Evolutionary conservation across 2,113 vertebrate genomes (phyloP).

Genomic region (Pseudorasbora parva): DNA sequence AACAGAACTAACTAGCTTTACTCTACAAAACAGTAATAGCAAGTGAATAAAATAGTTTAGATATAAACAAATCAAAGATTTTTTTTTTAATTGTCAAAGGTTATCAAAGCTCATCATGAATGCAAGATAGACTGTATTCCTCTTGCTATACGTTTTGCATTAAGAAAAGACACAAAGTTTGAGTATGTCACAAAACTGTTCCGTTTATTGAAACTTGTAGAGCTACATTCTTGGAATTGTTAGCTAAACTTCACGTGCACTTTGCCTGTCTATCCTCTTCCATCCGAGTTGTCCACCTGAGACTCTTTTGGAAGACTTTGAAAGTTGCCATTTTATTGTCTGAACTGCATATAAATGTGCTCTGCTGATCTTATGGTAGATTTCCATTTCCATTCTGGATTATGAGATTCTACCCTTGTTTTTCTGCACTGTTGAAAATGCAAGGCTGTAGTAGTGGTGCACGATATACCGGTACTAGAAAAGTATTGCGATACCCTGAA

Average conservation of each 20-base stretch:
- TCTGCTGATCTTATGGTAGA: neutral
- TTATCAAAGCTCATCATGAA: neutral
- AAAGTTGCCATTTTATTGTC: neutral
- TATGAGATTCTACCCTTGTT: neutral
- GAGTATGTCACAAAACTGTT: neutral
- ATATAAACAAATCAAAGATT: neutral
- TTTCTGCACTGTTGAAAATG: neutral
- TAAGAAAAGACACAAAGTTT: neutral
- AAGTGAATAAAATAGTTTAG: neutral
- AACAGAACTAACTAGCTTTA: too few relatives aligned
- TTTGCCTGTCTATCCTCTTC: neutral
- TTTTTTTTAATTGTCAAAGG: too few relatives aligned
- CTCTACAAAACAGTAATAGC: neutral
- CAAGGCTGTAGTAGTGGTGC: too few relatives aligned
- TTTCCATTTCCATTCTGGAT: neutral
- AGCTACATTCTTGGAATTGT: constrained; percentile 5
- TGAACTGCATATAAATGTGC: neutral
- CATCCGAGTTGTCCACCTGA: neutral
- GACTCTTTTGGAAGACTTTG: neutral
- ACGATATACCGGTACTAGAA: too few relatives aligned
- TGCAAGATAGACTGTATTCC: neutral
- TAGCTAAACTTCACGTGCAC: neutral
- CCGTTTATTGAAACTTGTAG: neutral
- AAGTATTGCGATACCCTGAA: too few relatives aligned
- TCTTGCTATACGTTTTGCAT: neutral